Evolutionary conservation across 2,113 vertebrate genomes (phyloP).

Genomic region (Ardeotis arabs): DNA sequence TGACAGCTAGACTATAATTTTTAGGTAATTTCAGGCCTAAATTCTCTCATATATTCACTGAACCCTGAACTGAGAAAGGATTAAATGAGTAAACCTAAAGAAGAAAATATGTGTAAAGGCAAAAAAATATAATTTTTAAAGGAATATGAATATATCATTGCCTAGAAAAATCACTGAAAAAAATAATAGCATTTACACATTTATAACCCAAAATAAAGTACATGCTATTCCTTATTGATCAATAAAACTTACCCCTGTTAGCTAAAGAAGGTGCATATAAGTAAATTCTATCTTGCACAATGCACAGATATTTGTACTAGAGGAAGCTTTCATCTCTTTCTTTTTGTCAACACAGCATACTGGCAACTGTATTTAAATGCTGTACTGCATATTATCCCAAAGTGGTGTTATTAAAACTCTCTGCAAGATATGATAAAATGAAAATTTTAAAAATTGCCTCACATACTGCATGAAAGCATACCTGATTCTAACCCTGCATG

Average conservation of each 20-base stretch:
- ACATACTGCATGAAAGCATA: neutral
- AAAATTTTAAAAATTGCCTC: neutral
- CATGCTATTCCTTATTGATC: neutral
- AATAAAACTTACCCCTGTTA: neutral
- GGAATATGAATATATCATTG: neutral
- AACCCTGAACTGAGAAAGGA: neutral
- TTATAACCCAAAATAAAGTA: neutral
- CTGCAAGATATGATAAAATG: neutral
- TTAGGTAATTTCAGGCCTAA: slow-evolving; percentile 24
- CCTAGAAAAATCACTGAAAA: neutral
- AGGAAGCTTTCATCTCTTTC: neutral
- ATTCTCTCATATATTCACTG: neutral
- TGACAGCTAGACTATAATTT: slow-evolving; percentile 26
- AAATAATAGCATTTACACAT: neutral
- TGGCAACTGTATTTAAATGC: neutral
- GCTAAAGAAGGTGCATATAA: neutral
- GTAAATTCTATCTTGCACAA: neutral
- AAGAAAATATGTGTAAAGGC: neutral
- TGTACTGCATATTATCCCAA: neutral
- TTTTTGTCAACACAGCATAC: neutral
- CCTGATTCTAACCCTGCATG: neutral
- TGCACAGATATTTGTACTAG: neutral
- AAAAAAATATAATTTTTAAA: neutral
- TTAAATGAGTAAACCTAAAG: neutral
- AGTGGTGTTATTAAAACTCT: neutral